A percentile compares a stretch with the other conserved stretches of the same genome.
These are phyloP conservation scores for Willowsia nigromaculata DNA, from an alignment of 2,888 invertebrate genomes.

Conservation along the genomic window DNA sequence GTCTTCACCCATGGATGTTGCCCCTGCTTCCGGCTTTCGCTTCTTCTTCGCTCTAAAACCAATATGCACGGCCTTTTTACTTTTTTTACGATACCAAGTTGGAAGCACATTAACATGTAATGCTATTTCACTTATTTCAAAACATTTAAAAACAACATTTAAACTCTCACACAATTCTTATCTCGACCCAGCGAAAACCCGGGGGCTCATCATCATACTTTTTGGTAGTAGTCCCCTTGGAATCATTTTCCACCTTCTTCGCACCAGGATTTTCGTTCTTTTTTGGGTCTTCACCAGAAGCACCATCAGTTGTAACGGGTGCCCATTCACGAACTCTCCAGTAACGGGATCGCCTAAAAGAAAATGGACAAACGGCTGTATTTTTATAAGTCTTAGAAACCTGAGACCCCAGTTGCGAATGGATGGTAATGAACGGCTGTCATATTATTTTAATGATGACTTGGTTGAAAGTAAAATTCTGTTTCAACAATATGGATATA, in stretches of 20 bases:
- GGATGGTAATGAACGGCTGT: too few relatives aligned
- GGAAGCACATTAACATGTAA: too few relatives aligned
- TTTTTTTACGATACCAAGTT: too few relatives aligned
- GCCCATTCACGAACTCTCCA: constrained; percentile 34
- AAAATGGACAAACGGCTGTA: not conserved
- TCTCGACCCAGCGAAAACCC: constrained; percentile 45
- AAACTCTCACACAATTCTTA: constrained; percentile 30
- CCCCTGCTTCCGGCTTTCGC: too few relatives aligned
- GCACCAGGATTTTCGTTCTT: not conserved
- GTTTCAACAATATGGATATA: not conserved
- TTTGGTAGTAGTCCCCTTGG: too few relatives aligned
- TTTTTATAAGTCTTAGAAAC: too few relatives aligned
- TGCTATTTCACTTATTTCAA: not conserved
- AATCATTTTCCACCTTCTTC: not conserved
- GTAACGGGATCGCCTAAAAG: not conserved
- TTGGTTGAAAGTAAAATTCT: not conserved
- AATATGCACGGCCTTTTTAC: too few relatives aligned
- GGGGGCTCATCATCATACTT: constrained; percentile 28
- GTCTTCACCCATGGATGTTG: too few relatives aligned
- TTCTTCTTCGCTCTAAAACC: too few relatives aligned
- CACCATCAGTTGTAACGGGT: not conserved
- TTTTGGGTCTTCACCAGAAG: not conserved
- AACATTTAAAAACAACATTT: not conserved
- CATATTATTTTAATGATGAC: too few relatives aligned
- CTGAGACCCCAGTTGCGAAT: too few relatives aligned